Percentiles rank a stretch among this genome's conserved stretches.
phyloP scores from a whole-genome alignment of 2,888 invertebrate genomes.

The Drosophila nr. medialis region DNA sequence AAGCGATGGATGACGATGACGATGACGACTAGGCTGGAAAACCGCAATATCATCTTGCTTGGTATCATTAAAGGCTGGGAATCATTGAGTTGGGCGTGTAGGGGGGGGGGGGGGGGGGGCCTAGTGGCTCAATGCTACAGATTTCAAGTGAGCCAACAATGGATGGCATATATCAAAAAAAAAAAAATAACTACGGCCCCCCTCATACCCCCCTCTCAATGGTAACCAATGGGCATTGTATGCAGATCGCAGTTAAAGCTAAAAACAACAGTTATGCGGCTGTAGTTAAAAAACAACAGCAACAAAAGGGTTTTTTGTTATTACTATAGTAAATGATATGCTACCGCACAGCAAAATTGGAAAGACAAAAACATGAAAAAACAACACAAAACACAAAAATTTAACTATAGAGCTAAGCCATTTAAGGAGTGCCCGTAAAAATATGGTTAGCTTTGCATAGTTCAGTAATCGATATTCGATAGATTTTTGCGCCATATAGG shows the following conservation, averaged over 20 bases:
- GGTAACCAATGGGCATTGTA: constrained; percentile 64
- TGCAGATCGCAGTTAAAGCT: constrained; percentile 57
- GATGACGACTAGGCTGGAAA: constrained; percentile 40
- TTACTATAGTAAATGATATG: constrained; percentile 53
- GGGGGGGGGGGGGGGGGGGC: not conserved
- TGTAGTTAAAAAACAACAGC: no score
- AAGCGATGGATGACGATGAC: constrained; percentile 31
- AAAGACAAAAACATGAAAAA: not conserved
- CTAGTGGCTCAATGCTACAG: constrained; percentile 52
- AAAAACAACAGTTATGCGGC: constrained; percentile 41
- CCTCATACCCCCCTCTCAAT: constrained; percentile 1
- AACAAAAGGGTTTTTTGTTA: constrained; percentile 38
- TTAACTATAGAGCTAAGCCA: constrained; percentile 12
- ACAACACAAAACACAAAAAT: not conserved
- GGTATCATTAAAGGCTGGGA: constrained; percentile 63
- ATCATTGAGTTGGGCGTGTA: not conserved
- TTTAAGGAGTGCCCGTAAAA: constrained; percentile 58
- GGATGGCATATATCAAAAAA: constrained; percentile 35
- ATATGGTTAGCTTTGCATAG: constrained; percentile 29
- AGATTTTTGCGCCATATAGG: constrained; percentile 32
- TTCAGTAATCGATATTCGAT: constrained; percentile 55
- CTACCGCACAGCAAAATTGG: constrained; percentile 44
- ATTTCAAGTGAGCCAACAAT: constrained; percentile 68
- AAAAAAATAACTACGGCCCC: constrained; percentile 5
- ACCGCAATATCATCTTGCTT: constrained; percentile 70